phyloP scores from a whole-genome alignment of 2,888 invertebrate genomes.

The Stramonita haemastoma region DNA sequence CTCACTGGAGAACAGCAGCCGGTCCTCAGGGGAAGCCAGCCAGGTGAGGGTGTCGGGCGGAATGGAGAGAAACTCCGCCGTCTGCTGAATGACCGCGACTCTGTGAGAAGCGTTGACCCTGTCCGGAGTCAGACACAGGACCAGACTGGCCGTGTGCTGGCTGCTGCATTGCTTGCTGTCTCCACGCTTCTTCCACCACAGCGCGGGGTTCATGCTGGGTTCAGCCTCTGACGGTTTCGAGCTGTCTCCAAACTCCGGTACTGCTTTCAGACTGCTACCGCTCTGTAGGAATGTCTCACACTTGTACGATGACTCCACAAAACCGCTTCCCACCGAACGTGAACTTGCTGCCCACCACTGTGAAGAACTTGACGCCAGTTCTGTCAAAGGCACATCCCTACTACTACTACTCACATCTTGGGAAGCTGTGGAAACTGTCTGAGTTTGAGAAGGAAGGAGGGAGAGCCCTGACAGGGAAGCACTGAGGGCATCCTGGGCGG shows the following conservation, averaged over 20 bases:
- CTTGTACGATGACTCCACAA: neutral
- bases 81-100: slow-evolving; percentile 43
- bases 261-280: no score
- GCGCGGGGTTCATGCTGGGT: neutral
- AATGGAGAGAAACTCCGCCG: slow-evolving; percentile 52
- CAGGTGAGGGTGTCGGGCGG: slow-evolving; percentile 43
- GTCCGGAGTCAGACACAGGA: slow-evolving; percentile 47
- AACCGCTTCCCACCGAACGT: neutral
- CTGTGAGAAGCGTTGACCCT: slow-evolving; percentile 40
- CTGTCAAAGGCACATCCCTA: neutral
- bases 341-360: neutral
- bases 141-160: slow-evolving; percentile 45
- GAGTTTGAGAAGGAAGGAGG: neutral
- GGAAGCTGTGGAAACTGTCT: neutral
- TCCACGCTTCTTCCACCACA: neutral
- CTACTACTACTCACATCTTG: neutral
- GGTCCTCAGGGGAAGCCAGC: slow-evolving; percentile 35
- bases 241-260: neutral
- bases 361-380: neutral
- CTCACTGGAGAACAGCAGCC: slow-evolving; percentile 42
- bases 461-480: neutral
- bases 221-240: neutral
- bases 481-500: neutral
- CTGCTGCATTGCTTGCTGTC: slow-evolving; percentile 41
- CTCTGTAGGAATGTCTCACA: neutral